A percentile compares a stretch with the other conserved stretches of the same genome.
Conservation (phyloP, 2,113 vertebrate genomes). For the Rhabdomys dilectus region DNA sequence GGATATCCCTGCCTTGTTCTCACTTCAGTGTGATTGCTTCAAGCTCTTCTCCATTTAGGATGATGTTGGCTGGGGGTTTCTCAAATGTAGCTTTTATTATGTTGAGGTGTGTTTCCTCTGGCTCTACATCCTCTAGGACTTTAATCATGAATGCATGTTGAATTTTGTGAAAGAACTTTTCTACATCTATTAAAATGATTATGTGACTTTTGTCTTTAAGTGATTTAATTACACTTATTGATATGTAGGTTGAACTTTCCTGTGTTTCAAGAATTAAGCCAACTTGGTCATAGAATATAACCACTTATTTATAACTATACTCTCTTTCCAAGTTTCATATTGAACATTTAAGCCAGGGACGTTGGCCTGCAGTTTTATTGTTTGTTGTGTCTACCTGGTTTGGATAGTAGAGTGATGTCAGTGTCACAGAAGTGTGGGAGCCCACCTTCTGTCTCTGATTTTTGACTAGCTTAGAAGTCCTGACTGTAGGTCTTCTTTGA, state of each 20-base stretch:
- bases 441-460: background rate
- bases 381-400: background rate
- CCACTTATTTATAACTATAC: background rate
- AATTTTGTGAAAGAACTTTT: background rate
- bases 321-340: background rate
- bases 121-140: background rate
- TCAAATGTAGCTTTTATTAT: background rate
- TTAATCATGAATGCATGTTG: background rate
- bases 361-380: background rate
- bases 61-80: background rate
- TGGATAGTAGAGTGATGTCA: background rate
- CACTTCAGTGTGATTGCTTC: background rate
- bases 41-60: background rate
- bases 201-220: background rate
- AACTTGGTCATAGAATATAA: background rate
- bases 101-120: no score
- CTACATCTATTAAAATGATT: background rate
- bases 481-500: background rate
- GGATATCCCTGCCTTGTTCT: background rate
- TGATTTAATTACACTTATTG: background rate
- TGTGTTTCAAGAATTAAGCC: background rate
- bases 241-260: background rate
- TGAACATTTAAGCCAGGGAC: background rate
- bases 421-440: background rate
- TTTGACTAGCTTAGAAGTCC: background rate